A percentile compares a stretch with the other conserved stretches of the same genome.
Evolutionary conservation across 2,113 vertebrate genomes (phyloP).

Genomic region (Phalacrocorax brasilianus): DNA sequence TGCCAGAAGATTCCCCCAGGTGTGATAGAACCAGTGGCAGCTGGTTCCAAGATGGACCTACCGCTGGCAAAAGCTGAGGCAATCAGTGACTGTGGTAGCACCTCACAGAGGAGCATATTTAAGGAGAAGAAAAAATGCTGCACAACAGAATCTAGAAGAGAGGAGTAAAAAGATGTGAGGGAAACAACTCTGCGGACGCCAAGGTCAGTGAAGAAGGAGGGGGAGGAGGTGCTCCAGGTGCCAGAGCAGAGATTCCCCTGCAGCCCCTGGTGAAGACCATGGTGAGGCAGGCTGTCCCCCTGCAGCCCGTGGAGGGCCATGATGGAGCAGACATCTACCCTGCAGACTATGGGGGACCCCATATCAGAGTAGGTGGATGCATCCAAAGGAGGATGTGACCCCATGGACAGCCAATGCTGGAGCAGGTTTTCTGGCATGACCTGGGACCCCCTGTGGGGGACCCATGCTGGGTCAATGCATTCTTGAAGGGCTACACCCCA

Average conservation of each 20-base stretch:
- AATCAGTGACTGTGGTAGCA: not conserved
- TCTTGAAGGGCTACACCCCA: not conserved
- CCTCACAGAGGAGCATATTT: not conserved
- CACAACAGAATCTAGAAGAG: not conserved
- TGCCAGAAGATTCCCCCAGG: not conserved
- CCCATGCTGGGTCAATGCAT: fast-evolving
- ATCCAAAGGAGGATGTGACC: too few species aligned
- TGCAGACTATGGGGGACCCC: too few species aligned
- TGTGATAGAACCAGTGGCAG: fast-evolving
- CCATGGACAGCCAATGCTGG: fast-evolving
- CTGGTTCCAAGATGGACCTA: fast-evolving
- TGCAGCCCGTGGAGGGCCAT: not conserved
- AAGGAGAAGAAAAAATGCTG: not conserved
- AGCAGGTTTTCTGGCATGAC: not conserved
- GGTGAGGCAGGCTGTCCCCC: not conserved
- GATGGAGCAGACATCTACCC: too few species aligned
- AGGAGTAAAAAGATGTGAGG: not conserved
- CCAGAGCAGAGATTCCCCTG: not conserved
- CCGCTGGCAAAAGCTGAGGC: not conserved
- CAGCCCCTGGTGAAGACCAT: not conserved
- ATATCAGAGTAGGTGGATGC: too few species aligned
- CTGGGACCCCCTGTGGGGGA: fast-evolving
- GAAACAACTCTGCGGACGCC: not conserved
- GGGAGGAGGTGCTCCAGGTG: not conserved
- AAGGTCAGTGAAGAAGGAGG: not conserved